Evolutionary conservation across 2,888 invertebrate genomes (phyloP).

Genomic region (Apeira syringaria): DNA sequence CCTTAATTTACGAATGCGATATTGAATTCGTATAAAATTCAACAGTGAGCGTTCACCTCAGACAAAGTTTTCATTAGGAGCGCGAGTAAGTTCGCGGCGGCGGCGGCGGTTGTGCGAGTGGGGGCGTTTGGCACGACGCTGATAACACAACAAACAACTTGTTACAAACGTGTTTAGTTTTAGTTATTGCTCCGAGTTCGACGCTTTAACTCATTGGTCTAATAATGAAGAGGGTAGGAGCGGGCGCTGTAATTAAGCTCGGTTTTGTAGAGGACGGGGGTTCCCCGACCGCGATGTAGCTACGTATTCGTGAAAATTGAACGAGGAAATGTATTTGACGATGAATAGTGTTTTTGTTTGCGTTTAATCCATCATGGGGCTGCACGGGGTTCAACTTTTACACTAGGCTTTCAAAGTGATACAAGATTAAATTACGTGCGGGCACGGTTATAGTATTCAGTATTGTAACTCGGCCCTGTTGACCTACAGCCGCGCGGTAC

Average conservation of each 20-base stretch:
- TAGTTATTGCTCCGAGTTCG: slow-evolving; percentile 80
- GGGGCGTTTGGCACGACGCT: slow-evolving; percentile 76
- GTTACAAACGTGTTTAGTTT: slow-evolving; percentile 83
- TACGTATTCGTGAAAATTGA: slow-evolving; percentile 14
- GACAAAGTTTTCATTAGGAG: slow-evolving; percentile 77
- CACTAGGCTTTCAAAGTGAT: slow-evolving; percentile 65
- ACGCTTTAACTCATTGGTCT: slow-evolving; percentile 78
- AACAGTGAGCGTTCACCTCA: slow-evolving; percentile 55
- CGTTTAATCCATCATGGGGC: slow-evolving; percentile 38
- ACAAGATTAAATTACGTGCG: slow-evolving; percentile 70
- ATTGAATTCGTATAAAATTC: slow-evolving; percentile 54
- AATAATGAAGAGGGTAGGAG: slow-evolving; percentile 72
- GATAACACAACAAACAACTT: slow-evolving; percentile 83
- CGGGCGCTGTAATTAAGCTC: slow-evolving; percentile 63
- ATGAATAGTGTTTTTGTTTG: slow-evolving; percentile 30
- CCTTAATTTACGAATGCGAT: slow-evolving; percentile 18
- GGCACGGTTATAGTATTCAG: too few species aligned
- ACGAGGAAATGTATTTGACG: slow-evolving; percentile 3
- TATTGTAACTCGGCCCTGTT: too few species aligned
- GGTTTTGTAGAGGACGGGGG: slow-evolving; percentile 45
- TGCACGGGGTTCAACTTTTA: slow-evolving; percentile 44
- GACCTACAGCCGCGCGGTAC: too few species aligned
- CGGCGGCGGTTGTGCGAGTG: slow-evolving; percentile 71
- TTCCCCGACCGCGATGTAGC: slow-evolving; percentile 24
- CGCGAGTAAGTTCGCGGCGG: slow-evolving; percentile 73